phyloP scores from a whole-genome alignment of 2,797 vertebrate species.

The Typhlichthys subterraneus region DNA sequence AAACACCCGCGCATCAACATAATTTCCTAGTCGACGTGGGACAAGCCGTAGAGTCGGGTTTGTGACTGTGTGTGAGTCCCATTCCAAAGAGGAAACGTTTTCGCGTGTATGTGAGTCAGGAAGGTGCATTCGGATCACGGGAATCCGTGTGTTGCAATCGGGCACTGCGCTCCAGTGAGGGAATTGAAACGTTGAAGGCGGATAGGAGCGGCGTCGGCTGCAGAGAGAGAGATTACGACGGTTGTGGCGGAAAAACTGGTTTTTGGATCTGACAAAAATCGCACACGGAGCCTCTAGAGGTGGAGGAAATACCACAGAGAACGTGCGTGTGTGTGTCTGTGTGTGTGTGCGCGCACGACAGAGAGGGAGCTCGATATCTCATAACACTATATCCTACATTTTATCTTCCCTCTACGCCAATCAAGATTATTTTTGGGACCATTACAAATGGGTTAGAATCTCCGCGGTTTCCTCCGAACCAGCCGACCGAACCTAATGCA shows the following conservation, averaged over 20 bases:
- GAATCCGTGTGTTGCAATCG: too few species aligned
- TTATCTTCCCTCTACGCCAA: not conserved
- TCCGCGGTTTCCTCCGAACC: not conserved
- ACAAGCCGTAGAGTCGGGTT: not conserved
- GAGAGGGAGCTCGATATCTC: slow-evolving; percentile 17
- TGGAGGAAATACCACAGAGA: too few species aligned
- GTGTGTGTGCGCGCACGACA: slow-evolving; percentile 24
- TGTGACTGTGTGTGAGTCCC: too few species aligned
- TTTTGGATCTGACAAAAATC: not conserved
- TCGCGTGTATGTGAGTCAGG: too few species aligned
- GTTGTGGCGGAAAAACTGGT: slow-evolving; percentile 5
- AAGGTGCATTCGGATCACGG: too few species aligned
- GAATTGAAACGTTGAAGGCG: too few species aligned
- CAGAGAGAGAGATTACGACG: not conserved
- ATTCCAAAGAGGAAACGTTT: too few species aligned
- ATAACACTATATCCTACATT: not conserved
- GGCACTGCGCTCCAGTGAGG: too few species aligned
- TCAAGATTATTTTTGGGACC: not conserved
- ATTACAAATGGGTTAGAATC: slow-evolving; percentile 11
- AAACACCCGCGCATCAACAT: not conserved
- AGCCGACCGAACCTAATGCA: slow-evolving; percentile 6
- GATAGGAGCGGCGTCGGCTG: too few species aligned
- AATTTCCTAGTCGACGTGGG: not conserved
- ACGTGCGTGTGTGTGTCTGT: too few species aligned
- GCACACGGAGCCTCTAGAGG: slow-evolving; percentile 8